Percentiles rank a stretch among this genome's conserved stretches.
phyloP scores from a whole-genome alignment of 1,140 invertebrate species.

The Rhagoletis pomonella region DNA sequence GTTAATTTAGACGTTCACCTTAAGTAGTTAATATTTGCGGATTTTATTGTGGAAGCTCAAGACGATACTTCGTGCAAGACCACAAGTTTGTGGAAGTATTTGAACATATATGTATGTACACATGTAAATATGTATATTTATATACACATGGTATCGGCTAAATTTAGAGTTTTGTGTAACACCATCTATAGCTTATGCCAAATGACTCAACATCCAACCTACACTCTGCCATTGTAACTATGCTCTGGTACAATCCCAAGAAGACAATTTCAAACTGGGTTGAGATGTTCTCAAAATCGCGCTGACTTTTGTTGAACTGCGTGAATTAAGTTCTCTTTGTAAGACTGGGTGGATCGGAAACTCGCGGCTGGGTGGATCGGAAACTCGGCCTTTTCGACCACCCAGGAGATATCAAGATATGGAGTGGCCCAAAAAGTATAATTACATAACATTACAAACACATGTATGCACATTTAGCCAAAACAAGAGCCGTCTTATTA shows the following conservation, averaged over 20 bases:
- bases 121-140: background rate
- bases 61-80: background rate
- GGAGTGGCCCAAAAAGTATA: too few species aligned
- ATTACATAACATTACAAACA: too few species aligned
- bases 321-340: conserved; percentile 7
- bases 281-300: background rate
- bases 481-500: too few species aligned
- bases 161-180: conserved; percentile 33
- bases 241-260: background rate
- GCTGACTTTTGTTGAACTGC: background rate
- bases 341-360: background rate
- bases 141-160: background rate
- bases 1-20: background rate
- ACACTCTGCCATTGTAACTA: background rate
- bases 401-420: too few species aligned
- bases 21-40: background rate
- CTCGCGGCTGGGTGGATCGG: too few species aligned
- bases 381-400: too few species aligned
- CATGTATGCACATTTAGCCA: too few species aligned
- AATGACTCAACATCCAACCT: background rate
- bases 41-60: background rate
- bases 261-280: background rate
- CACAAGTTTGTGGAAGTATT: background rate
- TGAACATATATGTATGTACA: background rate
- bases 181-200: conserved; percentile 20